Evolutionary conservation across 2,113 vertebrate genomes (phyloP), one percentile per base, ranked within the genome.

Genomic region (Scortum barcoo): DNA sequence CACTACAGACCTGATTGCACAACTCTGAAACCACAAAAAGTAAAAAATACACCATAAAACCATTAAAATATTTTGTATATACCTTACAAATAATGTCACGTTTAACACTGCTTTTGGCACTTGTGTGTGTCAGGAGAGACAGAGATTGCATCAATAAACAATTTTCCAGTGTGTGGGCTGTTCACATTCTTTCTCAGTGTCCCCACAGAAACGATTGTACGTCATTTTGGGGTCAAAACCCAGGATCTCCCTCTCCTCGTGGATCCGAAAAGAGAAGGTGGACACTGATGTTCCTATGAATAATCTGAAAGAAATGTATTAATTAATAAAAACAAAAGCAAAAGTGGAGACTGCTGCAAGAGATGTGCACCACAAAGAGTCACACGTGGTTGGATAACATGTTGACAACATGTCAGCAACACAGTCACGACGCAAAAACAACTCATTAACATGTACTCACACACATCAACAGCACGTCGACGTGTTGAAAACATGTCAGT

Each of bases 111-210:
- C 40, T 76, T 80, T 90, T 91, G 90, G 93, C 88, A 91, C 90
- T 88, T 89, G 82, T 68, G 78, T 82, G 75, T 73, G 42, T 72
- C 12, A 24, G 14, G 6, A 48, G 33, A 51, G 50, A 78, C 66
- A 66, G 50, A 17, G 19, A 36, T 83, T 4, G 60, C 74, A 51
- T 97, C 88, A 99, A 87, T 97, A 98, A 0, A 95, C 93, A 6
- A 99, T 96, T 94, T 96, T 98, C 98, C 98, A 99, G 94, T 98
- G 98, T 5, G 98, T 98, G 30, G 98, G 98, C 92, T 99, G 98
- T 91, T 99, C 97, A 36, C 98, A 99, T 4, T 91, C 93, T 30
- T 88, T 95, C 85, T 99, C 98, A n/a, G 86, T 87, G 80, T 99
- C 97, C 1, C 98, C 98, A 61, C 98, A 99, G 78, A 99, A 98